Evolutionary conservation across 2,888 invertebrate genomes (phyloP).

Genomic region (Auanema freiburgensis): DNA sequence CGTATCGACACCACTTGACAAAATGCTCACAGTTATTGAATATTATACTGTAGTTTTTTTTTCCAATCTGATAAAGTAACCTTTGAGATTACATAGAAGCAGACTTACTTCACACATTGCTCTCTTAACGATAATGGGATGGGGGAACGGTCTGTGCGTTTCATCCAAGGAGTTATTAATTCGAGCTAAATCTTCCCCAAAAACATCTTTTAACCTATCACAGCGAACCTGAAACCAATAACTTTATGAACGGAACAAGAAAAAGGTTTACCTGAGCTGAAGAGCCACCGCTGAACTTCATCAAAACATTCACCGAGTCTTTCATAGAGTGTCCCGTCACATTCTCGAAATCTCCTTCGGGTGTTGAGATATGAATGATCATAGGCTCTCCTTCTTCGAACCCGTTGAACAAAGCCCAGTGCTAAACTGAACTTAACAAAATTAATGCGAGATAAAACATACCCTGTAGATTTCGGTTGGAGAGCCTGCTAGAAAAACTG

Average conservation of each 20-base stretch:
- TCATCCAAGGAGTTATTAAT: constrained; percentile 48
- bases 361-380: constrained; percentile 46
- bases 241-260: neutral
- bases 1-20: constrained; percentile 65
- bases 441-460: neutral
- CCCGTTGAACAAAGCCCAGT: constrained; percentile 57
- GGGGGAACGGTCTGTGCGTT: constrained; percentile 49
- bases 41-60: constrained; percentile 64
- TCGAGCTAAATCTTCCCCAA: constrained; percentile 32
- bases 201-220: constrained; percentile 40
- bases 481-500: constrained; percentile 8
- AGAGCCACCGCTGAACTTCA: constrained; percentile 16
- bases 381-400: constrained; percentile 28
- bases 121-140: constrained; percentile 53
- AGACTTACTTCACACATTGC: constrained; percentile 49
- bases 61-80: constrained; percentile 51
- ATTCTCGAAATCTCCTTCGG: constrained; percentile 41
- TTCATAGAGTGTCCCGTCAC: constrained; percentile 1
- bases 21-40: constrained; percentile 66
- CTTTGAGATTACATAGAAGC: neutral
- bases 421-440: constrained; percentile 31
- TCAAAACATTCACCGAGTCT: constrained; percentile 14
- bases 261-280: constrained; percentile 8
- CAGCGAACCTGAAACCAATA: constrained; percentile 33
- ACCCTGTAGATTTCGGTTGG: constrained; percentile 17